phyloP scores from a whole-genome alignment of 2,113 vertebrate genomes.

The Empidonax traillii region DNA sequence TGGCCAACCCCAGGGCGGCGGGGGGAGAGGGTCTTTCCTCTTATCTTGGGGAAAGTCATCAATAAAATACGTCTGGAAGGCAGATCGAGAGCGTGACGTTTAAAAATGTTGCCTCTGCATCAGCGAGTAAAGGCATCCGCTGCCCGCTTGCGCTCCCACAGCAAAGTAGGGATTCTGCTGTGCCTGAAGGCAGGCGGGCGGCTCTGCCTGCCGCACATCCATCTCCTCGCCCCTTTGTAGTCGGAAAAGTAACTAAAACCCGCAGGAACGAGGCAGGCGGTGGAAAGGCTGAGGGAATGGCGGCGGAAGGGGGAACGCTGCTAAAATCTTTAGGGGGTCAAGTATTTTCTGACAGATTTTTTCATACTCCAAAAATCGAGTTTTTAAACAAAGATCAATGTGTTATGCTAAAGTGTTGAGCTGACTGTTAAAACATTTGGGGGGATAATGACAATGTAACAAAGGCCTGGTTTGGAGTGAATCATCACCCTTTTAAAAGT shows the following conservation, averaged over 20 bases:
- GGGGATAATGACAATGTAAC: constrained; percentile 92
- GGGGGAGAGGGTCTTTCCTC: constrained; percentile 21
- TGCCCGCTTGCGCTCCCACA: not conserved
- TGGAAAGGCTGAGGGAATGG: not conserved
- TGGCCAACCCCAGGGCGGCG: constrained; percentile 52
- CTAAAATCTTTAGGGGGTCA: constrained; percentile 65
- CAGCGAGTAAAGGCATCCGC: constrained; percentile 29
- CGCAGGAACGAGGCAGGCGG: not conserved
- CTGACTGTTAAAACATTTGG: constrained; percentile 93
- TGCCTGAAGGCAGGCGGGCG: not conserved
- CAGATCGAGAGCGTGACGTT: constrained; percentile 49
- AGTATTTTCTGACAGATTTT: constrained; percentile 69
- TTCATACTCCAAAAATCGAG: constrained; percentile 70
- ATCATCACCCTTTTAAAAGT: constrained; percentile 98
- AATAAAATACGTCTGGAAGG: constrained; percentile 58
- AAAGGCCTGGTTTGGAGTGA: constrained; percentile 90
- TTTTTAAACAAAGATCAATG: constrained; percentile 86
- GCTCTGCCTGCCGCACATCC: not conserved
- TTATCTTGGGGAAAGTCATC: constrained; percentile 53
- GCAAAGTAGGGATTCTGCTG: not conserved
- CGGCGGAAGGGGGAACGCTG: not conserved
- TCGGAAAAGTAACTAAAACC: constrained; percentile 59
- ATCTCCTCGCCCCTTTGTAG: not conserved
- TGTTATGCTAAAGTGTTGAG: constrained; percentile 85
- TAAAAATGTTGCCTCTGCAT: constrained; percentile 35